phyloP scores from a whole-genome alignment of 2,888 invertebrate species.

The Lycaena phlaeas region DNA sequence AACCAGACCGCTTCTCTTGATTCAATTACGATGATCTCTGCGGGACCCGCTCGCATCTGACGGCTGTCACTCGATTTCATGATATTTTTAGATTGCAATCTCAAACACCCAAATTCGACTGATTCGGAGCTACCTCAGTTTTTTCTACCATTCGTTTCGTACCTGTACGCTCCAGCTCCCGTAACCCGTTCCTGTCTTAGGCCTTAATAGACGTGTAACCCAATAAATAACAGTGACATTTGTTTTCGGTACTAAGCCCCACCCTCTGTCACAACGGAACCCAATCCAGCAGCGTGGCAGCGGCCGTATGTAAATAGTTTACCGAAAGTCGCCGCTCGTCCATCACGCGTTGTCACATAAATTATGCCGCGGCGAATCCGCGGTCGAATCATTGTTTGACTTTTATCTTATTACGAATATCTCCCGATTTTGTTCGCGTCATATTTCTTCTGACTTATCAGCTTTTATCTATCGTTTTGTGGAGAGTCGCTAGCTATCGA shows the following conservation, averaged over 20 bases:
- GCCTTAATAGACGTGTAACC: slow-evolving; percentile 60
- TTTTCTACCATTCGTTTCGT: slow-evolving; percentile 8
- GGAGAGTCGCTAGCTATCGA: slow-evolving; percentile 68
- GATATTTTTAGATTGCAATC: slow-evolving; percentile 17
- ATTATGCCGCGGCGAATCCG: slow-evolving; percentile 74
- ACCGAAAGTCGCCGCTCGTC: slow-evolving; percentile 73
- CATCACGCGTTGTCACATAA: slow-evolving; percentile 73
- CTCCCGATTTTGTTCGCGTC: slow-evolving; percentile 74
- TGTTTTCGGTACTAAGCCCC: slow-evolving; percentile 71
- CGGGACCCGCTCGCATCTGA: slow-evolving; percentile 28
- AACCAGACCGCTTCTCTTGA: slow-evolving; percentile 38
- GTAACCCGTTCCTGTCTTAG: slow-evolving; percentile 55
- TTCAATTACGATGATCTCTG: slow-evolving; percentile 55
- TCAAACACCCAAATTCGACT: slow-evolving; percentile 1
- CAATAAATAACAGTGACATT: slow-evolving; percentile 73
- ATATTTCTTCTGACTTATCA: slow-evolving; percentile 72
- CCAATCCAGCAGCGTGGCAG: slow-evolving; percentile 68
- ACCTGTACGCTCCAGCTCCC: slow-evolving; percentile 12
- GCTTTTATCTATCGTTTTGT: slow-evolving; percentile 72
- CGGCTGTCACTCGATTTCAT: slow-evolving; percentile 22
- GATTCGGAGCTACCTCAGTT: slow-evolving; percentile 4
- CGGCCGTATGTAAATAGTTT: slow-evolving; percentile 73
- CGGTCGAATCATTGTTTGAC: slow-evolving; percentile 73
- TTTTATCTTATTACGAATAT: slow-evolving; percentile 74
- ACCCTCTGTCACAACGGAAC: slow-evolving; percentile 69